Percentiles rank a stretch among this genome's conserved stretches.
Conservation (phyloP, 2,797 vertebrate species). For the Ctenopoma kingsleyae region DNA sequence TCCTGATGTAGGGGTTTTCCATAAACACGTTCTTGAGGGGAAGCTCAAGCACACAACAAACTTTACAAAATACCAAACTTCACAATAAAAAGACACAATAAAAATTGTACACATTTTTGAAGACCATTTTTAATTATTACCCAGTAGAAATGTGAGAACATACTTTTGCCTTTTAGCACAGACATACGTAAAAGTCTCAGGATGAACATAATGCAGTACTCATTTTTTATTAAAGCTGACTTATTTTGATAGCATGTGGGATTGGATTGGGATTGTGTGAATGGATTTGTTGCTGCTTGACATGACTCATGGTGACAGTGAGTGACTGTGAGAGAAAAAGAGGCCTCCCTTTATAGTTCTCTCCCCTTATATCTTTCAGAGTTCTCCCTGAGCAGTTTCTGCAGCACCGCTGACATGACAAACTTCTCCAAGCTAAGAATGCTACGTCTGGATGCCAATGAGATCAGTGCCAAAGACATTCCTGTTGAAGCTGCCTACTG, state of each 20-base stretch:
- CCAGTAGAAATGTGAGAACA: neutral
- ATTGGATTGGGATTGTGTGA: too few species aligned
- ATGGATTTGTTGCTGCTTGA: neutral
- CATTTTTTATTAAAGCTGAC: neutral
- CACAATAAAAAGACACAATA: neutral
- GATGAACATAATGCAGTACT: neutral
- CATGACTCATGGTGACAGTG: neutral
- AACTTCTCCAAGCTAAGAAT: constrained; percentile 92
- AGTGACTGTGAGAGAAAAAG: neutral
- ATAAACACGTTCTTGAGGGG: neutral
- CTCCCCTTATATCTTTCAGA: constrained; percentile 80
- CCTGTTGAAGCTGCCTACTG: constrained; percentile 92
- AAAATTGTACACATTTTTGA: neutral
- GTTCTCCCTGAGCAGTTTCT: constrained; percentile 94
- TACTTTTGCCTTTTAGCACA: neutral
- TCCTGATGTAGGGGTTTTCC: constrained; percentile 1
- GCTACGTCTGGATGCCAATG: constrained; percentile 93
- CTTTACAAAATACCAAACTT: neutral
- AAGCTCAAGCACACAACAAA: neutral
- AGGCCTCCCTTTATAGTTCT: neutral
- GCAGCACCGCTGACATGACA: constrained; percentile 84
- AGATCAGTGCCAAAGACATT: constrained; percentile 86
- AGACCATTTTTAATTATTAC: neutral
- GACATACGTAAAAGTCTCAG: neutral
- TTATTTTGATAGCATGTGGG: neutral